These are phyloP conservation scores for Crypturellus undulatus DNA, from an alignment of 2,113 vertebrate genomes.

Conservation along the genomic window DNA sequence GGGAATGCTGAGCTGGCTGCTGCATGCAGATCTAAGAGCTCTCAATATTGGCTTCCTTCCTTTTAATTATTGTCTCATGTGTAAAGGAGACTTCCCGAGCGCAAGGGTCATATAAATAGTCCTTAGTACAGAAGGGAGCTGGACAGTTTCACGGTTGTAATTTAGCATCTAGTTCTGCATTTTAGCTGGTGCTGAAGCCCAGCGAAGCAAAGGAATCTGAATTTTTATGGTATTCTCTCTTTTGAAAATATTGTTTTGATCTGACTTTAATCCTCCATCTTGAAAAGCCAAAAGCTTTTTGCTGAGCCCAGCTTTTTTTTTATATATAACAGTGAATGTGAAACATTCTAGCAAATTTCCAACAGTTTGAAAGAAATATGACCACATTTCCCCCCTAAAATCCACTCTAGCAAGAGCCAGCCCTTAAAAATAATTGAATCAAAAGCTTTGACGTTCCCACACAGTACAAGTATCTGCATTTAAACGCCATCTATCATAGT, in stretches of 20 bases:
- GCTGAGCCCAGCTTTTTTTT: background rate
- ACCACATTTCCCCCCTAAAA: background rate
- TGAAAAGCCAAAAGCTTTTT: background rate
- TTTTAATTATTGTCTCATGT: slow-evolving; percentile 54
- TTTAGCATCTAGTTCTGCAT: slow-evolving; percentile 39
- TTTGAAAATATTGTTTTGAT: slow-evolving; percentile 33
- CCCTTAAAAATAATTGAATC: background rate
- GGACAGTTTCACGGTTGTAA: slow-evolving; percentile 53
- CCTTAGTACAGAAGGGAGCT: slow-evolving; percentile 42
- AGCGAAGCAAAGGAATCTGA: slow-evolving; percentile 39
- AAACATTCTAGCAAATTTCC: background rate
- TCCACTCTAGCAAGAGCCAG: background rate
- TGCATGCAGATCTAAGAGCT: slow-evolving; percentile 6
- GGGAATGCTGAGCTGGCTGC: slow-evolving; percentile 55
- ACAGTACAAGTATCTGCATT: background rate
- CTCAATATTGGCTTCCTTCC: slow-evolving; percentile 29
- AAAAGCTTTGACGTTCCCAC: background rate
- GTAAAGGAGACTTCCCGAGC: slow-evolving; percentile 32
- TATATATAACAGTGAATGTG: background rate
- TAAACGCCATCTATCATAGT: background rate
- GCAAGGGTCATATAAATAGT: slow-evolving; percentile 53
- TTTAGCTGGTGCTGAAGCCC: slow-evolving; percentile 46
- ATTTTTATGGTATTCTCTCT: slow-evolving; percentile 19
- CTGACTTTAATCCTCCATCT: slow-evolving; percentile 8
- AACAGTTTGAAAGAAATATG: background rate